Conservation (phyloP, 2,888 invertebrate genomes). For the Hemicrepidius hirtus region DNA sequence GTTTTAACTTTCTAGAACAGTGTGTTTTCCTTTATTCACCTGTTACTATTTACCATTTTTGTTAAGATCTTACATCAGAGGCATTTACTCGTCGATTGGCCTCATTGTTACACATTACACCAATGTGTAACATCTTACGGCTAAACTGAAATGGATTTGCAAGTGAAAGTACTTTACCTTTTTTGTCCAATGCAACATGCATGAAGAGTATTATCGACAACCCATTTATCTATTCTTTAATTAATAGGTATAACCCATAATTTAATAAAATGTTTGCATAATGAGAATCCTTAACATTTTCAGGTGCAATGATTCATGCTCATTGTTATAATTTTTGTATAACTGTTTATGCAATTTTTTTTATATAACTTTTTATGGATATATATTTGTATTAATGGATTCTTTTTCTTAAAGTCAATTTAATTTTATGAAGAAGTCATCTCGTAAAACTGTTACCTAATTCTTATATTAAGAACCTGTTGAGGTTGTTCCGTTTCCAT, state of each 20-base stretch:
- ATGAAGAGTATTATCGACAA: background rate
- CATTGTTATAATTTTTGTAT: too few relatives aligned
- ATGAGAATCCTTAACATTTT: background rate
- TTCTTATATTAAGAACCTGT: too few relatives aligned
- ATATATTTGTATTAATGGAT: too few relatives aligned
- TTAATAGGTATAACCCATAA: background rate
- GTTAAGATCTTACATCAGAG: background rate
- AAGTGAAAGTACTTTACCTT: constrained; percentile 1
- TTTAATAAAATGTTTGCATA: constrained; percentile 5
- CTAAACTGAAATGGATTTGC: background rate
- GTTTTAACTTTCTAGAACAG: too few relatives aligned
- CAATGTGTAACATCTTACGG: background rate
- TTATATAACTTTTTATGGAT: too few relatives aligned
- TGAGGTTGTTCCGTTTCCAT: too few relatives aligned
- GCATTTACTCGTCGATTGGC: background rate
- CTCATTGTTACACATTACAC: constrained; percentile 6
- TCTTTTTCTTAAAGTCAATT: too few relatives aligned
- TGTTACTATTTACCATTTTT: background rate
- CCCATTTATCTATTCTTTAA: background rate
- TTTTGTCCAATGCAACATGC: background rate
- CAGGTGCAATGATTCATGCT: background rate
- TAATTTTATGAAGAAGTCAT: too few relatives aligned
- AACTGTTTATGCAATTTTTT: too few relatives aligned
- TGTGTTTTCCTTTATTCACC: background rate
- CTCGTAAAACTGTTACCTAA: too few relatives aligned